Conservation (phyloP, 2,797 vertebrate genomes). For the Macrochelys suwanniensis region DNA sequence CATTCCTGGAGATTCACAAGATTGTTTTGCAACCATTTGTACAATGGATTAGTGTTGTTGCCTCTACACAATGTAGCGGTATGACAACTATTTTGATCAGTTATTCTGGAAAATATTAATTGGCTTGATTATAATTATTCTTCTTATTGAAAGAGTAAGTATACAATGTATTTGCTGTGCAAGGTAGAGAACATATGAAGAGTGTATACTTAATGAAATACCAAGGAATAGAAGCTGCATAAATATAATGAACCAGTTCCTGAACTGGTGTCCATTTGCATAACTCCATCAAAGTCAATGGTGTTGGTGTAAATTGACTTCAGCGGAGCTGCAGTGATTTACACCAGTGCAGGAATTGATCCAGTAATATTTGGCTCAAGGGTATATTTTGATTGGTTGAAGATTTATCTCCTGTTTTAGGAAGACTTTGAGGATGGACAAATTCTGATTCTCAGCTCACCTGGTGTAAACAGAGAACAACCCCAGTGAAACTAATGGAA, state of each 20-base stretch:
- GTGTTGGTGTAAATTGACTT: not conserved
- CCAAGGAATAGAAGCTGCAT: rapidly evolving
- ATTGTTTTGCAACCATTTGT: not conserved
- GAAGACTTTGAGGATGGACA: not conserved
- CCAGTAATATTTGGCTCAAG: not conserved
- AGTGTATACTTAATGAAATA: not conserved
- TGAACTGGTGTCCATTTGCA: not conserved
- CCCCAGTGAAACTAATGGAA: not conserved
- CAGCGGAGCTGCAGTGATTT: not conserved
- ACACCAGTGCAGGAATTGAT: not conserved
- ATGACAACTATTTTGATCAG: not conserved
- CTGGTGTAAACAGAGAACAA: not conserved
- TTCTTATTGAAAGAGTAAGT: not conserved
- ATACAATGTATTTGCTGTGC: not conserved
- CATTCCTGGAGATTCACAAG: not conserved
- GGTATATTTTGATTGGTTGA: not conserved
- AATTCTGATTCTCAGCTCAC: not conserved
- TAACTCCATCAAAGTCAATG: not conserved
- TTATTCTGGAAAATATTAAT: not conserved
- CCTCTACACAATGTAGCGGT: not conserved
- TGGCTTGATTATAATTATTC: rapidly evolving
- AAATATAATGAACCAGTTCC: not conserved
- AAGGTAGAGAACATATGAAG: not conserved
- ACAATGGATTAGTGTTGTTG: not conserved
- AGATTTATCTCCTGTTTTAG: not conserved